Conservation (phyloP, 2,113 vertebrate species). For the Anhinga rufa region DNA sequence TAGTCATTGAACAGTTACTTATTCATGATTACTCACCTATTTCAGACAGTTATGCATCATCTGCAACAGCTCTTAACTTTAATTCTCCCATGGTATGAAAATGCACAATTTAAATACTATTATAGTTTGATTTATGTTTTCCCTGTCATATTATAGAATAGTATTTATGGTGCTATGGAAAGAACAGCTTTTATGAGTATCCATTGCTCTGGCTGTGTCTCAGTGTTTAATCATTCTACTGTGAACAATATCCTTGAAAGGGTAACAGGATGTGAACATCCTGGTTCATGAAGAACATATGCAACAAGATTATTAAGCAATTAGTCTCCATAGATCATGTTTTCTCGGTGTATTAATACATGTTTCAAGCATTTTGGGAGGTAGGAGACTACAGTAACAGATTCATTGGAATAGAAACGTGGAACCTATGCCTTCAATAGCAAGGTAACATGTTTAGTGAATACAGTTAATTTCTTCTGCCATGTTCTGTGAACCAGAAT, state of each 20-base stretch:
- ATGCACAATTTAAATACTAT: background rate
- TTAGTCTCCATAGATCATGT: background rate
- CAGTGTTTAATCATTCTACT: background rate
- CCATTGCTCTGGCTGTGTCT: background rate
- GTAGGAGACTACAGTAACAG: background rate
- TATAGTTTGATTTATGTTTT: background rate
- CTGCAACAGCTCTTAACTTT: background rate
- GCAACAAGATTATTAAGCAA: slow-evolving; percentile 2
- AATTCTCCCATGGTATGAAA: background rate
- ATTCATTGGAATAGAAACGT: background rate
- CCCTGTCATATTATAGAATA: background rate
- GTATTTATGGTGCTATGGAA: background rate
- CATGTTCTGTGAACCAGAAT: background rate
- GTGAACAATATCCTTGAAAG: background rate
- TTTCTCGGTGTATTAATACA: background rate
- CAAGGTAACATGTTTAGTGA: background rate
- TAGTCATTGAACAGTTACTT: background rate
- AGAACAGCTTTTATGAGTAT: background rate
- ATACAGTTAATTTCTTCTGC: background rate
- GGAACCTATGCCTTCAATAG: background rate
- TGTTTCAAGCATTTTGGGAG: background rate
- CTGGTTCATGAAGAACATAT: background rate
- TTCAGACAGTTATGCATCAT: background rate
- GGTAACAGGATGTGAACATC: background rate
- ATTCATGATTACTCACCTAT: background rate